phyloP scores from a whole-genome alignment of 2,113 vertebrate genomes.

The Ovis aries region DNA sequence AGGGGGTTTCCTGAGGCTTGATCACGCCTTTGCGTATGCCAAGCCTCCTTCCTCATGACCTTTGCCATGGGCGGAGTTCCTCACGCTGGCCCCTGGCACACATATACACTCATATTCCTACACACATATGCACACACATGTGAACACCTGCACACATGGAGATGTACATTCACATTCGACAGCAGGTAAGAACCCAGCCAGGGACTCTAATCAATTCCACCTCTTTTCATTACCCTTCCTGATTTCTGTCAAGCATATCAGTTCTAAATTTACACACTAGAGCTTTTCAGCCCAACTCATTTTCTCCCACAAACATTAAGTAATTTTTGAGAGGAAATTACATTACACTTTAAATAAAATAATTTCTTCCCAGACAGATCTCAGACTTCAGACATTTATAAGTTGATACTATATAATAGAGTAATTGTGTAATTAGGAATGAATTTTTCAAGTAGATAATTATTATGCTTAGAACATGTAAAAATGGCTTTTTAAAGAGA shows the following conservation, averaged over 20 bases:
- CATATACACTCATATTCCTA: background rate
- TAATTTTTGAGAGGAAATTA: slow-evolving; percentile 64
- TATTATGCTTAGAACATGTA: slow-evolving; percentile 67
- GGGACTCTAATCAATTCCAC: background rate
- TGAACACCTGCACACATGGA: background rate
- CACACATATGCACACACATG: background rate
- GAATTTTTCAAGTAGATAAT: slow-evolving; percentile 69
- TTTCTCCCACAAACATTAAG: slow-evolving; percentile 35
- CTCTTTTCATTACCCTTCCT: background rate
- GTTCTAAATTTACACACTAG: slow-evolving; percentile 20
- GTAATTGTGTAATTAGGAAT: slow-evolving; percentile 69
- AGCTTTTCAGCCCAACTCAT: slow-evolving; percentile 24
- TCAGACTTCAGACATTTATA: slow-evolving; percentile 68
- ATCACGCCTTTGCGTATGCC: too few relatives aligned
- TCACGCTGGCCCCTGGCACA: background rate
- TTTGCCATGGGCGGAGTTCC: too few relatives aligned
- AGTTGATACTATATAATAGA: slow-evolving; percentile 62
- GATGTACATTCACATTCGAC: background rate
- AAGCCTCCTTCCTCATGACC: too few relatives aligned
- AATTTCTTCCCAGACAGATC: slow-evolving; percentile 61
- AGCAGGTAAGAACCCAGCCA: background rate
- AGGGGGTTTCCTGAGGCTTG: too few relatives aligned
- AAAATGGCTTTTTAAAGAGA: slow-evolving; percentile 69
- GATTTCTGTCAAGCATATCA: background rate
- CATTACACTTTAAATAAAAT: slow-evolving; percentile 61